Evolutionary conservation across 2,888 invertebrate species (phyloP).

Genomic region (Philonicus albiceps): DNA sequence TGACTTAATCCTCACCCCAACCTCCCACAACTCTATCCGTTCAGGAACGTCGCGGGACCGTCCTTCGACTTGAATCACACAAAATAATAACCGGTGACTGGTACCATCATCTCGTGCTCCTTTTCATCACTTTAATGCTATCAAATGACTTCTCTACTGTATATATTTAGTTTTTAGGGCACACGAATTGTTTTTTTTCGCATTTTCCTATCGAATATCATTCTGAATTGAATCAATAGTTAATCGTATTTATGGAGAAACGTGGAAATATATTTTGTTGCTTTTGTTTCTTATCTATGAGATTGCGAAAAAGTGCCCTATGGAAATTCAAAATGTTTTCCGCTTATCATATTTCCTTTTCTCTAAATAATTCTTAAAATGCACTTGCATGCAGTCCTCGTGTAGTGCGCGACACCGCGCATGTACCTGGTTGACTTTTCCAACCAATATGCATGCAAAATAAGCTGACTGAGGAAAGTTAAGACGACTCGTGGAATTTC

Average conservation of each 20-base stretch:
- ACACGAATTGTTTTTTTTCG: slow-evolving; percentile 1
- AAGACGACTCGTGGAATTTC: background rate
- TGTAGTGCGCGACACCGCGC: background rate
- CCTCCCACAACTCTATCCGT: background rate
- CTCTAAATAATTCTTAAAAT: background rate
- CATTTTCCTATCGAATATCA: background rate
- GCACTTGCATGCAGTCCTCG: background rate
- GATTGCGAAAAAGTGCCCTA: background rate
- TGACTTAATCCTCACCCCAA: background rate
- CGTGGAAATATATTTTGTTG: background rate
- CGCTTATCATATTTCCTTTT: background rate
- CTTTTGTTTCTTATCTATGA: background rate
- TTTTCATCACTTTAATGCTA: slow-evolving; percentile 1
- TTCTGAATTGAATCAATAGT: background rate
- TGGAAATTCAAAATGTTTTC: background rate
- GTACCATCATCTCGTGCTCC: slow-evolving; percentile 39
- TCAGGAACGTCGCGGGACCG: background rate
- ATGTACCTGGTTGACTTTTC: background rate
- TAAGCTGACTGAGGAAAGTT: background rate
- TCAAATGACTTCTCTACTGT: slow-evolving; percentile 11
- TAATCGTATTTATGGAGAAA: background rate
- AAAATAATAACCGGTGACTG: slow-evolving; percentile 39
- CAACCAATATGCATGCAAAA: background rate
- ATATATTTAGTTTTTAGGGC: slow-evolving; percentile 33
- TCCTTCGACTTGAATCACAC: background rate